Percentiles rank a stretch among this genome's conserved stretches.
Conservation (phyloP, 2,113 vertebrate genomes). For the Clarias magur region DNA sequence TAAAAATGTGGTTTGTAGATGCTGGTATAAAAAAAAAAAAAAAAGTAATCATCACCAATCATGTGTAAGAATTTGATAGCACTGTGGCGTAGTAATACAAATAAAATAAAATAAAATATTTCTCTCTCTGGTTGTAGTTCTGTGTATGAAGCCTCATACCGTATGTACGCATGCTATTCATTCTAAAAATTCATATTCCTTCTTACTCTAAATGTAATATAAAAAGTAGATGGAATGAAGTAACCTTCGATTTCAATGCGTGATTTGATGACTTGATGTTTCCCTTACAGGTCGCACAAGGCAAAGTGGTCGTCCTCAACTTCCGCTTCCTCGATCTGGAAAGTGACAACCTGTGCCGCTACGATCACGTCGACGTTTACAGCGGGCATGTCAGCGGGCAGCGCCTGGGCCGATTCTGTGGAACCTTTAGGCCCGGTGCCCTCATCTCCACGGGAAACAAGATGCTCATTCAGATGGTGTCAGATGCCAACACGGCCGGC, state of each 20-base stretch:
- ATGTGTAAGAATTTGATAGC: background rate
- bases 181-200: too few species aligned
- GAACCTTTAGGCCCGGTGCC: conserved; percentile 87
- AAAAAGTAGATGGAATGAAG: background rate
- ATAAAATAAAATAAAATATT: background rate
- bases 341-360: conserved; percentile 90
- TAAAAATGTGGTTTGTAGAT: background rate
- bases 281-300: conserved; percentile 86
- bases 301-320: conserved; percentile 91
- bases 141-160: background rate
- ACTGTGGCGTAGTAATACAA: background rate
- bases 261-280: background rate
- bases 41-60: background rate
- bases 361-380: conserved; percentile 95
- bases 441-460: conserved; percentile 91
- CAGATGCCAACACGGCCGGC: conserved; percentile 94
- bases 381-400: conserved; percentile 82
- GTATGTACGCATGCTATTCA: background rate
- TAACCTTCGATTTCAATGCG: background rate
- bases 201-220: too few species aligned
- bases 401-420: conserved; percentile 93
- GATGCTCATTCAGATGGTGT: conserved; percentile 96
- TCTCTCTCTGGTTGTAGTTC: background rate
- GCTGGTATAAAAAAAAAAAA: background rate
- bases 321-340: conserved; percentile 93